These are phyloP conservation scores for Tragelaphus eurycerus DNA, from an alignment of 2,797 vertebrate species.

Conservation along the genomic window DNA sequence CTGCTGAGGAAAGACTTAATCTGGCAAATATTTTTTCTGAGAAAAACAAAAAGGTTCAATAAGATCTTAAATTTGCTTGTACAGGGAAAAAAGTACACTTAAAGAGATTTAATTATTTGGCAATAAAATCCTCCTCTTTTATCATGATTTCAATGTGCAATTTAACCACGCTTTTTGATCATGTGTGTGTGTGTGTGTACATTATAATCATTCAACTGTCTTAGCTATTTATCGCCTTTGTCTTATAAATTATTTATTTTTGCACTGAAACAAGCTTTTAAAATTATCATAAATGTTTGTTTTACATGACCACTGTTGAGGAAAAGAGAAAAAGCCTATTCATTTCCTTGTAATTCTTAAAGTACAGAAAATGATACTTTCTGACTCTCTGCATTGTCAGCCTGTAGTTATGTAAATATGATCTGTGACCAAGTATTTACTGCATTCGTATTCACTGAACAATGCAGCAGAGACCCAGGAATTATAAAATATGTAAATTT, in stretches of 20 bases:
- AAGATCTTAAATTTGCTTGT: slow-evolving; percentile 80
- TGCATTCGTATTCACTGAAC: neutral
- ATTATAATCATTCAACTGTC: slow-evolving; percentile 69
- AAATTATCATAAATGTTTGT: neutral
- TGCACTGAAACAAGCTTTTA: neutral
- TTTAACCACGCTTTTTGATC: slow-evolving; percentile 40
- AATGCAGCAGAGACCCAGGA: neutral
- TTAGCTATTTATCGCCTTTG: slow-evolving; percentile 63
- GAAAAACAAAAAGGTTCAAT: slow-evolving; percentile 39
- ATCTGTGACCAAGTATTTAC: neutral
- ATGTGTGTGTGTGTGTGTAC: neutral
- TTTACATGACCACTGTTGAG: neutral
- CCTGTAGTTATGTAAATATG: neutral
- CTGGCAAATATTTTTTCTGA: slow-evolving; percentile 72
- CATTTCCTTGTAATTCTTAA: neutral
- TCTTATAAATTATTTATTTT: slow-evolving; percentile 43
- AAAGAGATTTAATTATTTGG: slow-evolving; percentile 78
- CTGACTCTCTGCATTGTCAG: neutral
- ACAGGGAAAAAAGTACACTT: slow-evolving; percentile 64
- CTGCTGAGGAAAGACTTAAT: slow-evolving; percentile 73
- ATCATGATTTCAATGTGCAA: slow-evolving; percentile 66
- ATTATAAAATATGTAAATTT: neutral
- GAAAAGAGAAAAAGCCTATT: neutral
- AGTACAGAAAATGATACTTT: neutral
- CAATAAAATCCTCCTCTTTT: slow-evolving; percentile 75